Evolutionary conservation across 2,797 vertebrate genomes (phyloP), one percentile per base, ranked within the genome.

Genomic region (Rhinichthys osculus): DNA sequence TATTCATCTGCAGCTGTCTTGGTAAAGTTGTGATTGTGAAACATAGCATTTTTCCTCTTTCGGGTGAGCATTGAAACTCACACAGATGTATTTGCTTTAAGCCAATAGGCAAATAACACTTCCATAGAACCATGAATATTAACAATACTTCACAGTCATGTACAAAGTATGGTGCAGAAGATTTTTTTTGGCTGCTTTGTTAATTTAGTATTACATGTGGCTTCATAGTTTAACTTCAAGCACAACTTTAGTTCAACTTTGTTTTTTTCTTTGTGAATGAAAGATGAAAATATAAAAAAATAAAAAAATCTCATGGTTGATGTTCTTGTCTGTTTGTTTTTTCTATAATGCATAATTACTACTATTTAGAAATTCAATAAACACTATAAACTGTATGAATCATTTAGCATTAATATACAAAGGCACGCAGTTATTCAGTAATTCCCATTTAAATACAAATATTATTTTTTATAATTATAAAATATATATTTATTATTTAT

Each of bases 191-290:
- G 62, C 62, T 21, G 44, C 21, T 64, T 35, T 33, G n/a, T 30
- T 64, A 1, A 50, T n/a, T 78, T 59, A 69, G 14, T n/a, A 21
- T 52, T n/a, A 42, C 52, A 33, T 35, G 27, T 47, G 52, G 52
- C 52, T 78, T 59, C 47, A 78, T 71, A 59, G 35, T 47, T 69
- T 52, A n/a, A 83, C 90, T 88, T 92, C 88, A 87, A 90, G 89
- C 93, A 91, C 91, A 91, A 91, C 87, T 93, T 94, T 82, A 93
- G 71, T 93, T 88, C 91, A 92, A 92, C 87, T 9, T 67, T 67
- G 85, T 82, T 89, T 89, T 52, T 90, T 84, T 88, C 92, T 92
- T 91, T 88, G 93, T 90, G 90, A 93, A 91, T 93, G 87, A 92
- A 89, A 80, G 71, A 92, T 89, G 42, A 91, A 52, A 92, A 94